Evolutionary conservation across 2,797 vertebrate species (phyloP), one percentile per base, ranked within the genome.

Genomic region (Oryzias dopingdopingensis): DNA sequence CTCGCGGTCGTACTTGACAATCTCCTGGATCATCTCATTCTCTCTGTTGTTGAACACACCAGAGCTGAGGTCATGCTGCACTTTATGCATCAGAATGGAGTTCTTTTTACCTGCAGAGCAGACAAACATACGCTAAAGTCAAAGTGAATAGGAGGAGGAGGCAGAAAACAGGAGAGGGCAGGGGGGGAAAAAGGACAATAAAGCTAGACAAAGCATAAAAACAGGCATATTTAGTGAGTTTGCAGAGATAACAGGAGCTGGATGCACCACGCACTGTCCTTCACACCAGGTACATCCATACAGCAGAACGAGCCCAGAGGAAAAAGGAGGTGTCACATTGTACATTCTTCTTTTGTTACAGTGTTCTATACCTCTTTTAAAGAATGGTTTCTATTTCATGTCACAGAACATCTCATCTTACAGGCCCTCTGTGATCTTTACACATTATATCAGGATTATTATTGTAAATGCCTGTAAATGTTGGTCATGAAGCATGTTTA

Each of bases 21-120:
- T 99, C 91, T 99, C 96, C 82, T 99, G 97, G 82, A 99, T 99
- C 91, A 98, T 95, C 80, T 98, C 96, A 4, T 98, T 99, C 83
- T 99, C 97, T 59, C 82, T 93, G 90, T 97, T 98, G 91, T 98
- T 98, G 87, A 98, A 96, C 71, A 94, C 95, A 0, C 96, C 97
- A 0, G 96, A 95, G 91, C 93, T 96, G 76, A 98, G 94, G 87
- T 99, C 97, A 0, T 98, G 95, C 76, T 99, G 97, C 42, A 99
- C 96, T 76, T 99, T 99, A 90, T 98, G 95, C 87, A 96, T 92
- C 59, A 99, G 88, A 77, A 95, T 96, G 0, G 96, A 98, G 78
- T 98, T 99, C 90, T 98, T 98, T 89, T 98, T 98, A 44, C 97
- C 97, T 99, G 79, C 17, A 68, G 42, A 54, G 41, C 40, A 13